These are phyloP conservation scores for Chloroceryle inda DNA, from an alignment of 2,797 vertebrate genomes.

Conservation along the genomic window DNA sequence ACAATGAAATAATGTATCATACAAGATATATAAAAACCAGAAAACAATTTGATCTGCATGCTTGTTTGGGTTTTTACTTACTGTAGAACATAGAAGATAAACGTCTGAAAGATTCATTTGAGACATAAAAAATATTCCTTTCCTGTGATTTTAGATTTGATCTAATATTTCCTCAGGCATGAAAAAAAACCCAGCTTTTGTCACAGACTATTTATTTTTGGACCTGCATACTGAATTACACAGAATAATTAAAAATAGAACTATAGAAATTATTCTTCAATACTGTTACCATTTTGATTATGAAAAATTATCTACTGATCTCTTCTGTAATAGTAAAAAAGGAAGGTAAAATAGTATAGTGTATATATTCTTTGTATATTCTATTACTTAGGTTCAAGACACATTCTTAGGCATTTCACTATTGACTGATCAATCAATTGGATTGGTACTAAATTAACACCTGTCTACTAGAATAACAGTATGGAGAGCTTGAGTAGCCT, in stretches of 20 bases:
- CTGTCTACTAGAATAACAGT: neutral
- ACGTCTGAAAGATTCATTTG: neutral
- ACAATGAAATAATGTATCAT: neutral
- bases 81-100: neutral
- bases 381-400: neutral
- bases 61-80: neutral
- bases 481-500: neutral
- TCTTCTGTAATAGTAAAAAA: neutral
- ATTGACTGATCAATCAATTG: neutral
- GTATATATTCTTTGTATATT: neutral
- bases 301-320: neutral
- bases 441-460: neutral
- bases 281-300: neutral
- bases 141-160: neutral
- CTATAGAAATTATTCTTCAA: neutral
- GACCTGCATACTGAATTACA: neutral
- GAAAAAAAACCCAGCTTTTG: neutral
- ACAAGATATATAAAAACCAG: rapidly evolving
- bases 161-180: neutral
- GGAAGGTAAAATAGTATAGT: neutral
- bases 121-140: neutral
- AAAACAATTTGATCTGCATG: neutral
- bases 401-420: neutral
- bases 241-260: neutral
- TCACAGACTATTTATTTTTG: neutral